These are phyloP conservation scores for Alligator sinensis DNA, from an alignment of 2,113 vertebrate genomes.

Conservation along the genomic window DNA sequence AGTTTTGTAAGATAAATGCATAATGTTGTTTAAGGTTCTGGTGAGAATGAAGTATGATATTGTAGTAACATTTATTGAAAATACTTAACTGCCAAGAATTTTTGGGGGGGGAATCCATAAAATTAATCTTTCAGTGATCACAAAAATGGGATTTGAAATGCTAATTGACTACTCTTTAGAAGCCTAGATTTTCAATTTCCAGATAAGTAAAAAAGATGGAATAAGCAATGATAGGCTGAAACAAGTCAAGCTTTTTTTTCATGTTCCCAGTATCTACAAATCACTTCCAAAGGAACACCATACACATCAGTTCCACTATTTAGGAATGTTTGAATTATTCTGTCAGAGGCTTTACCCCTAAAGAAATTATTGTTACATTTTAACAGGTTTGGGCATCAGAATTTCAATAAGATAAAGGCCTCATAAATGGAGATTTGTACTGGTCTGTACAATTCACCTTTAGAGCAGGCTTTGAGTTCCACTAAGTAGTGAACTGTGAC, in stretches of 20 bases:
- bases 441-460: slow-evolving; percentile 44
- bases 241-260: slow-evolving; percentile 5
- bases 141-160: slow-evolving; percentile 29
- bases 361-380: background rate
- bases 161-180: background rate
- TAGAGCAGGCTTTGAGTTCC: slow-evolving; percentile 64
- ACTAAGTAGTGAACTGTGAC: slow-evolving; percentile 71
- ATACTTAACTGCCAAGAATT: slow-evolving; percentile 53
- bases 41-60: slow-evolving; percentile 72
- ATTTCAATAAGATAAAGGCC: slow-evolving; percentile 46
- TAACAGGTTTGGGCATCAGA: slow-evolving; percentile 32
- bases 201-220: slow-evolving; percentile 50
- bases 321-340: slow-evolving; percentile 33
- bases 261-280: slow-evolving; percentile 11
- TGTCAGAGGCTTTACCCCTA: slow-evolving; percentile 39
- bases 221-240: slow-evolving; percentile 67
- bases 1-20: slow-evolving; percentile 76
- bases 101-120: background rate
- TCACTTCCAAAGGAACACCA: slow-evolving; percentile 36
- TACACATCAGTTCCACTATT: slow-evolving; percentile 27
- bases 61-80: slow-evolving; percentile 76
- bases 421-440: slow-evolving; percentile 43
- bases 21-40: slow-evolving; percentile 74
- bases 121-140: background rate
- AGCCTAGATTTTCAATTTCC: slow-evolving; percentile 29